phyloP scores from a whole-genome alignment of 2,113 vertebrate species.

The Hypomesus transpacificus region DNA sequence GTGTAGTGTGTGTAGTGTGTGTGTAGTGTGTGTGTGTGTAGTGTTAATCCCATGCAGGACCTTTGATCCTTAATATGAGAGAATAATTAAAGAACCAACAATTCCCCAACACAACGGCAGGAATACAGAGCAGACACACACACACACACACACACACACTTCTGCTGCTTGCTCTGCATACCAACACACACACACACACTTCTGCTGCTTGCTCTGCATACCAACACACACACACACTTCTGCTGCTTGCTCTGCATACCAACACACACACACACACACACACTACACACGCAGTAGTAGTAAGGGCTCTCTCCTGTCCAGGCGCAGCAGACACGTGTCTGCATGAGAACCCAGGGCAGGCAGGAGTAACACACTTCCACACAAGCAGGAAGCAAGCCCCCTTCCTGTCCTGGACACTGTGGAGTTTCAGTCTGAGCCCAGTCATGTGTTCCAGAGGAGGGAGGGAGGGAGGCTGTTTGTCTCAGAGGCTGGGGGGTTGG shows the following conservation, averaged over 20 bases:
- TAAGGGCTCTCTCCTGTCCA: not conserved
- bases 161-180: slow-evolving; percentile 19
- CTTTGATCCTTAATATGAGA: slow-evolving; percentile 79
- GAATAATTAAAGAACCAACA: slow-evolving; percentile 78
- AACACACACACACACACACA: not conserved
- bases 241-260: not conserved
- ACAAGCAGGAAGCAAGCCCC: not conserved
- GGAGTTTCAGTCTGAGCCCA: not conserved
- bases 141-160: too few relatives aligned
- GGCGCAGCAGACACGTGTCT: not conserved
- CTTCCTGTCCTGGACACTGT: not conserved
- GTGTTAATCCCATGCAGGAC: slow-evolving; percentile 65
- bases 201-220: not conserved
- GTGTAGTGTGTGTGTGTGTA: slow-evolving; percentile 59
- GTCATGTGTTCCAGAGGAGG: not conserved
- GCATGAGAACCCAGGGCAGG: too few relatives aligned
- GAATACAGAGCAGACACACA: slow-evolving; percentile 66
- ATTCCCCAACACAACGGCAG: slow-evolving; percentile 60
- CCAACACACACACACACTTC: not conserved
- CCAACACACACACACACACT: not conserved
- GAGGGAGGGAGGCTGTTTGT: not conserved
- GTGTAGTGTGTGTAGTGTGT: slow-evolving; percentile 63
- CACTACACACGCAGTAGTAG: not conserved
- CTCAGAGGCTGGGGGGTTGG: slow-evolving; percentile 16
- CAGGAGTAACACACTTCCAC: not conserved